Evolutionary conservation across 1,140 invertebrate species (phyloP).

Genomic region (Drosophila athabasca): DNA sequence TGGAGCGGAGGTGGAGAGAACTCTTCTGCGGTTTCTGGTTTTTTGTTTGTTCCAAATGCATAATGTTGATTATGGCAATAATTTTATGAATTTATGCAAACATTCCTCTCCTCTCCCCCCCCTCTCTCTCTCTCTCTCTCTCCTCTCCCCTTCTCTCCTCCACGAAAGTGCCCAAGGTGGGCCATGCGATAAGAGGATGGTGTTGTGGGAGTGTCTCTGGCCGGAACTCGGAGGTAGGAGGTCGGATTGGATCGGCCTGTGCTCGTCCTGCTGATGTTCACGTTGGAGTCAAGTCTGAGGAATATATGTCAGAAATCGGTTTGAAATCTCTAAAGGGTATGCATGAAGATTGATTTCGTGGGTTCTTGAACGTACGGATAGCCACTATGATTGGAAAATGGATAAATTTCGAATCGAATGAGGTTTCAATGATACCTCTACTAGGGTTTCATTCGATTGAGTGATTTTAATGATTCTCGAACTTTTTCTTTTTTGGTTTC

Average conservation of each 20-base stretch:
- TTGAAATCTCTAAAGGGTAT: too few relatives aligned
- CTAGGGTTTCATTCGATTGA: too few relatives aligned
- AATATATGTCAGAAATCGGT: too few relatives aligned
- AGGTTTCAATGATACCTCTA: too few relatives aligned
- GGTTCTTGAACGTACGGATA: too few relatives aligned
- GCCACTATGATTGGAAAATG: too few relatives aligned
- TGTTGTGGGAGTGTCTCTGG: too few relatives aligned
- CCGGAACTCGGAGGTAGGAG: background rate
- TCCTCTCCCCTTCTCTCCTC: background rate
- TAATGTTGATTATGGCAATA: slow-evolving; percentile 83
- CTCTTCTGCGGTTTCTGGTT: slow-evolving; percentile 68
- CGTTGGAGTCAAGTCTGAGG: background rate
- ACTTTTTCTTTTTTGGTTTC: too few relatives aligned
- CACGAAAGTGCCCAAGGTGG: slow-evolving; percentile 53
- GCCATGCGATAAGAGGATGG: slow-evolving; percentile 43
- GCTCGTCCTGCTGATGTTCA: background rate
- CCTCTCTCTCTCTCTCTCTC: background rate
- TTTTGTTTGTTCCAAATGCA: slow-evolving; percentile 73
- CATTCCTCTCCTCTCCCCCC: slow-evolving; percentile 26
- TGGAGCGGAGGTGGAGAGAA: slow-evolving; percentile 4
- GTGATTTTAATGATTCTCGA: too few relatives aligned
- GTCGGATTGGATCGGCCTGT: too few relatives aligned
- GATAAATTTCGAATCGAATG: too few relatives aligned
- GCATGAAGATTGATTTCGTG: too few relatives aligned
- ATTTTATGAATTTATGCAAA: slow-evolving; percentile 83